Evolutionary conservation across 1,140 invertebrate genomes (phyloP).

Genomic region (Eulimnadia texana): DNA sequence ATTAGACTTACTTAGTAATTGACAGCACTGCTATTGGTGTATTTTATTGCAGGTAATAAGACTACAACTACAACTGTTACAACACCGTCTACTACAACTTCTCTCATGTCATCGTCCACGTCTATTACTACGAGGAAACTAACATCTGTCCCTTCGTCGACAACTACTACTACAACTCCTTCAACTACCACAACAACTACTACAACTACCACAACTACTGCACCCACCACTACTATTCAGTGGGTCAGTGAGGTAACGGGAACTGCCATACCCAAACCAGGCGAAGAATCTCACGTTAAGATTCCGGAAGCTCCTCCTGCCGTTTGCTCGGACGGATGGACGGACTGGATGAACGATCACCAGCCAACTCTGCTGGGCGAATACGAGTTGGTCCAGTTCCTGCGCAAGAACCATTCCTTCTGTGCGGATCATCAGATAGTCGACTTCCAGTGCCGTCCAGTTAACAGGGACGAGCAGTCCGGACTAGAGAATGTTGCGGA

Average conservation of each 20-base stretch:
- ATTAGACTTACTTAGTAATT: no score
- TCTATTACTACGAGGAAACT: constrained; percentile 1
- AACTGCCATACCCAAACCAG: background rate
- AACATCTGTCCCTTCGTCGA: constrained; percentile 11
- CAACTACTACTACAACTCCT: background rate
- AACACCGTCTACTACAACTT: background rate
- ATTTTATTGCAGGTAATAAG: background rate
- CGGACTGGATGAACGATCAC: constrained; percentile 29
- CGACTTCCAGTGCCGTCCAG: constrained; percentile 25
- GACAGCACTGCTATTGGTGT: no score
- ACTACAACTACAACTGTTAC: background rate
- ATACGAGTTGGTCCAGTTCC: constrained; percentile 25
- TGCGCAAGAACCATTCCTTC: constrained; percentile 24
- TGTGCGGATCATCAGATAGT: constrained; percentile 24
- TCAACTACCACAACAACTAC: background rate
- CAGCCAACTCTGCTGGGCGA: constrained; percentile 26
- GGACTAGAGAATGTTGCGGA: constrained; percentile 15
- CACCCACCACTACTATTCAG: no score
- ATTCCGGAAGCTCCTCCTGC: background rate
- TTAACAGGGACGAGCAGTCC: constrained; percentile 21
- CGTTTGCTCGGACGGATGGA: constrained; percentile 26
- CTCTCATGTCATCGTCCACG: background rate
- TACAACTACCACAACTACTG: background rate
- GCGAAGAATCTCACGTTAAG: constrained; percentile 10
- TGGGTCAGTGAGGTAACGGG: no score